Conservation (phyloP, 2,888 invertebrate genomes). For the Lithophane semibrunnea region DNA sequence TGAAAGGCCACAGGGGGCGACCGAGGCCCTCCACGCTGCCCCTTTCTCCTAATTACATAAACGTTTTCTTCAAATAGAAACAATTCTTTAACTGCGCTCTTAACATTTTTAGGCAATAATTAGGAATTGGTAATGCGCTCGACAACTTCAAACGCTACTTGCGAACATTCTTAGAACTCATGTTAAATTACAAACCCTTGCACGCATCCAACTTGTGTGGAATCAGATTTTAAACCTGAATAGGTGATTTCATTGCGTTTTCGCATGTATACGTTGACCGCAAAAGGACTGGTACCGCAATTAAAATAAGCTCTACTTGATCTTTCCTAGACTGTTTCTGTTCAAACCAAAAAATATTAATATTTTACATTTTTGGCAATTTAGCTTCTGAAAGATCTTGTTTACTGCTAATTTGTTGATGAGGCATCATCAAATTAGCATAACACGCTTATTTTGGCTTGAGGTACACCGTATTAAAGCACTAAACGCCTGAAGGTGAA, state of each 20-base stretch:
- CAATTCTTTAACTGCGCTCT: conserved; percentile 62
- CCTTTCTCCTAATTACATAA: conserved; percentile 79
- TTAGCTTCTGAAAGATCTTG: not conserved
- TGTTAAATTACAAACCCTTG: conserved; percentile 46
- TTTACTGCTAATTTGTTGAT: not conserved
- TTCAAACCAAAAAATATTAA: not conserved
- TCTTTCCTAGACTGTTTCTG: not conserved
- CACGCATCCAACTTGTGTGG: conserved; percentile 38
- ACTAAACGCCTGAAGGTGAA: not conserved
- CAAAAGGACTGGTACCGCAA: not conserved
- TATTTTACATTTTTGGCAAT: not conserved
- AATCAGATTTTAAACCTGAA: conserved; percentile 20
- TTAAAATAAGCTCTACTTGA: not conserved
- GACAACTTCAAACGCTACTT: conserved; percentile 45
- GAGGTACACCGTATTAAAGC: not conserved
- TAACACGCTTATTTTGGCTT: not conserved
- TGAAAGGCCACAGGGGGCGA: conserved; percentile 85
- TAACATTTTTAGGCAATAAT: conserved; percentile 61
- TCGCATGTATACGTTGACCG: not conserved
- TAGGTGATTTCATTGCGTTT: conserved; percentile 11
- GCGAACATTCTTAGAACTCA: conserved; percentile 50
- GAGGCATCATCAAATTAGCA: not conserved
- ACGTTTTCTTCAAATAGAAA: conserved; percentile 72
- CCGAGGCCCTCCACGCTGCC: conserved; percentile 74
- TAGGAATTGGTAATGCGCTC: conserved; percentile 50